phyloP scores from a whole-genome alignment of 2,113 vertebrate species.

The Cygnus atratus region DNA sequence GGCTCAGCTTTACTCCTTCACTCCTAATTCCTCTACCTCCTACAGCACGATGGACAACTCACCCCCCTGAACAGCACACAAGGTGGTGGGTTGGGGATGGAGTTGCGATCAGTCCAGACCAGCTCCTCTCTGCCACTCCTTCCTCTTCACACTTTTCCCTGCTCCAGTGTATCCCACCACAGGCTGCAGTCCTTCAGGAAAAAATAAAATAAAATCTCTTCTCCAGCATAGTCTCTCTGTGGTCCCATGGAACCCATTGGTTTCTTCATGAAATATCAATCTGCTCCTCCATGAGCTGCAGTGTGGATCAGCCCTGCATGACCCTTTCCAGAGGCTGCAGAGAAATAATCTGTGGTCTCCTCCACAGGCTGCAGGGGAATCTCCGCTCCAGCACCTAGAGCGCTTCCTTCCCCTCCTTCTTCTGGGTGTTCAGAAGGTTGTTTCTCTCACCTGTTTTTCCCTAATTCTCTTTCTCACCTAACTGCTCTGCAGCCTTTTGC shows the following conservation, averaged over 20 bases:
- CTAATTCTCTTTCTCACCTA: background rate
- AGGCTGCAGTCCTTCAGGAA: background rate
- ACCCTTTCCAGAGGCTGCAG: background rate
- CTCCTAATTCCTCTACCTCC: background rate
- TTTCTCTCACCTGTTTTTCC: background rate
- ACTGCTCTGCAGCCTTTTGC: background rate
- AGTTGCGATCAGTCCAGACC: background rate
- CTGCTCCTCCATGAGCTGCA: background rate
- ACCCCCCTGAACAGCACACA: background rate
- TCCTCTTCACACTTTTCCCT: background rate
- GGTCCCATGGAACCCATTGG: too few relatives aligned
- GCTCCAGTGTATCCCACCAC: background rate
- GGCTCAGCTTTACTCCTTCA: background rate
- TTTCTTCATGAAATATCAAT: background rate
- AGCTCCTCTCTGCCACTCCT: background rate
- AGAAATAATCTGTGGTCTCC: background rate
- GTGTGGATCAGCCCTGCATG: background rate
- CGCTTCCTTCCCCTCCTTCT: background rate
- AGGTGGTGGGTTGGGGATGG: background rate
- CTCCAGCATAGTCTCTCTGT: background rate
- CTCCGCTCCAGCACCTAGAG: background rate
- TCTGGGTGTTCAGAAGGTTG: background rate
- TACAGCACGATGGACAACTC: too few relatives aligned
- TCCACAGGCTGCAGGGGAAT: too few relatives aligned
- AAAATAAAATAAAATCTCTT: background rate